Percentiles rank a stretch among this genome's conserved stretches.
These are phyloP conservation scores for Euthynnus affinis DNA, from an alignment of 2,797 vertebrate genomes.

Conservation along the genomic window DNA sequence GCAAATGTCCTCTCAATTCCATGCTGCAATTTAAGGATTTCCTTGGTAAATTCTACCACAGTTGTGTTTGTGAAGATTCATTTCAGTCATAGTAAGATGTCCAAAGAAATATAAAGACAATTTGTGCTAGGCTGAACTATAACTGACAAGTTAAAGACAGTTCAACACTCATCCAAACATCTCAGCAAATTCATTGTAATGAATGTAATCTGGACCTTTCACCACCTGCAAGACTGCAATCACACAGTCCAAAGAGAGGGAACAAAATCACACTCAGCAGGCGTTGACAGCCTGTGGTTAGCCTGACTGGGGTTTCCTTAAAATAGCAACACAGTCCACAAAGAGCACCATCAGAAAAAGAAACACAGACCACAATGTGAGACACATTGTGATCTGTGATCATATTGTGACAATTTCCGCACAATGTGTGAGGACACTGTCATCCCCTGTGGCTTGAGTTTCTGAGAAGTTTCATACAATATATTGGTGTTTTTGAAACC, in stretches of 20 bases:
- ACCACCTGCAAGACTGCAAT: slow-evolving; percentile 54
- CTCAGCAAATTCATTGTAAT: slow-evolving; percentile 38
- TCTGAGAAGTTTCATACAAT: slow-evolving; percentile 16
- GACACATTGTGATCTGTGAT: slow-evolving; percentile 45
- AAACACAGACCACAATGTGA: slow-evolving; percentile 24
- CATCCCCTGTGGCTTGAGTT: slow-evolving; percentile 6
- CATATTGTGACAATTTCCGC: slow-evolving; percentile 28
- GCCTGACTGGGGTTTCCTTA: slow-evolving; percentile 39
- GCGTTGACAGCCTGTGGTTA: slow-evolving; percentile 59
- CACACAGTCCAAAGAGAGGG: slow-evolving; percentile 44
- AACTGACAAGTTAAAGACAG: slow-evolving; percentile 7
- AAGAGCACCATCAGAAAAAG: slow-evolving; percentile 27
- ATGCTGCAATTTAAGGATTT: slow-evolving; percentile 14
- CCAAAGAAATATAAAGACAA: neutral
- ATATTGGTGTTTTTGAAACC: slow-evolving; percentile 34
- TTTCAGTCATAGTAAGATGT: slow-evolving; percentile 24
- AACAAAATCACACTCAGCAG: slow-evolving; percentile 45
- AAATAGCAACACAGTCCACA: slow-evolving; percentile 63
- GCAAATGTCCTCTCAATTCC: slow-evolving; percentile 15
- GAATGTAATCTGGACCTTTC: slow-evolving; percentile 50
- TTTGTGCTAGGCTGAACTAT: neutral
- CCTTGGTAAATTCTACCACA: neutral
- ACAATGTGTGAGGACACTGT: slow-evolving; percentile 28
- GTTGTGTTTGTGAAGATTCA: neutral
- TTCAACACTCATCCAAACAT: slow-evolving; percentile 22